phyloP scores from a whole-genome alignment of 2,888 invertebrate genomes.

The Serrognathus titanus region DNA sequence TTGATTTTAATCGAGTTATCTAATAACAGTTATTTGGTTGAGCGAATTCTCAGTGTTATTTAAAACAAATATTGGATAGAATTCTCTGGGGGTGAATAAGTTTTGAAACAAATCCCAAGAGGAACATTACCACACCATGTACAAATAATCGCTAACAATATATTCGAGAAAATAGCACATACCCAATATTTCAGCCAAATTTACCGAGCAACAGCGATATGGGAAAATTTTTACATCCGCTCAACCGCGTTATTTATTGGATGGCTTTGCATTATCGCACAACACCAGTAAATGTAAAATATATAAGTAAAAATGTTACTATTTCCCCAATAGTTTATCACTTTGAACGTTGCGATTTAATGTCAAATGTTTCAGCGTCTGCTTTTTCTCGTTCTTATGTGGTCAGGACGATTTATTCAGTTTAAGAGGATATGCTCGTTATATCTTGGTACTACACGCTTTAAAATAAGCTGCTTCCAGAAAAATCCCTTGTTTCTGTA shows the following conservation, averaged over 20 bases:
- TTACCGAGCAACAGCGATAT: slow-evolving; percentile 31
- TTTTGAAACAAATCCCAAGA: slow-evolving; percentile 25
- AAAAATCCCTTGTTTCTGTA: too few relatives aligned
- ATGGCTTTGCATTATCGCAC: slow-evolving; percentile 31
- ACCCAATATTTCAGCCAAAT: slow-evolving; percentile 33
- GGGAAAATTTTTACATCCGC: slow-evolving; percentile 33
- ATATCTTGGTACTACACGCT: too few relatives aligned
- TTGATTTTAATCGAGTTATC: too few relatives aligned
- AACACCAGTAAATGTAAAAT: slow-evolving; percentile 22
- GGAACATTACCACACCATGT: slow-evolving; percentile 9
- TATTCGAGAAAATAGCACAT: slow-evolving; percentile 27
- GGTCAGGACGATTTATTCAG: too few relatives aligned
- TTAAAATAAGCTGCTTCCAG: too few relatives aligned
- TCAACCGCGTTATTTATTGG: slow-evolving; percentile 32
- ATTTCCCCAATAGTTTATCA: slow-evolving; percentile 10
- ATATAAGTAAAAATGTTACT: slow-evolving; percentile 16
- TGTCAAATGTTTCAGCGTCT: too few relatives aligned
- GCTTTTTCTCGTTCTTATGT: too few relatives aligned
- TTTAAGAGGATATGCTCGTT: too few relatives aligned
- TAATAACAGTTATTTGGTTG: too few relatives aligned
- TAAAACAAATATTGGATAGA: slow-evolving; percentile 1
- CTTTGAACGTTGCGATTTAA: slow-evolving; percentile 7
- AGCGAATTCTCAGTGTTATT: too few relatives aligned
- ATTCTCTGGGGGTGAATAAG: slow-evolving; percentile 26
- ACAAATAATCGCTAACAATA: slow-evolving; percentile 30